phyloP scores from a whole-genome alignment of 2,888 invertebrate genomes.

The Brenthis ino region DNA sequence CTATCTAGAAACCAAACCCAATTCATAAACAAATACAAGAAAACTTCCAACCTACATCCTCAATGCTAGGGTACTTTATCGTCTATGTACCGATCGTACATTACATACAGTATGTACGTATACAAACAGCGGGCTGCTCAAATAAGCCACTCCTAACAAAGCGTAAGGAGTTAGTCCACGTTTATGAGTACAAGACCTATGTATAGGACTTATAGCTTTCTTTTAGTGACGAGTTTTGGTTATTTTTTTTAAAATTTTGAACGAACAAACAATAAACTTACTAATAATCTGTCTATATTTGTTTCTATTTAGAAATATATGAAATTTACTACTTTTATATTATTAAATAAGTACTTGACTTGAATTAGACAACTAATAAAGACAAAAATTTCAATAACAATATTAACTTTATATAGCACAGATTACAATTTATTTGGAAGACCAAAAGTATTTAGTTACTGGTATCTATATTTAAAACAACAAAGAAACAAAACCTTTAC shows the following conservation, averaged over 20 bases:
- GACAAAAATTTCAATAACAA: too few relatives aligned
- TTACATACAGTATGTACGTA: not conserved
- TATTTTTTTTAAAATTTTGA: too few relatives aligned
- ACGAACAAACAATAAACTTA: too few relatives aligned
- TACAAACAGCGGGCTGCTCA: constrained; percentile 1
- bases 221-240: too few relatives aligned
- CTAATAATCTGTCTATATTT: too few relatives aligned
- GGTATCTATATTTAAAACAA: not conserved
- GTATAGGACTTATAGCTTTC: not conserved
- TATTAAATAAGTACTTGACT: too few relatives aligned
- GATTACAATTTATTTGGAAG: too few relatives aligned
- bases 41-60: constrained; percentile 7
- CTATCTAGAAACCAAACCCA: not conserved
- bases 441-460: too few relatives aligned
- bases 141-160: constrained; percentile 15
- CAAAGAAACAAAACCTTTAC: not conserved
- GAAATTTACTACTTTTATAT: too few relatives aligned
- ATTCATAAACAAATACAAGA: not conserved
- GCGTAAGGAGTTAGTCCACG: not conserved
- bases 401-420: too few relatives aligned
- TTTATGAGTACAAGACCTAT: constrained; percentile 6
- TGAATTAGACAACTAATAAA: not conserved
- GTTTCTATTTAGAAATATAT: too few relatives aligned
- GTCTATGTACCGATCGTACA: constrained; percentile 3
- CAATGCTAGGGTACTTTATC: constrained; percentile 1